phyloP scores from a whole-genome alignment of 2,113 vertebrate genomes.

The Channa argus region DNA sequence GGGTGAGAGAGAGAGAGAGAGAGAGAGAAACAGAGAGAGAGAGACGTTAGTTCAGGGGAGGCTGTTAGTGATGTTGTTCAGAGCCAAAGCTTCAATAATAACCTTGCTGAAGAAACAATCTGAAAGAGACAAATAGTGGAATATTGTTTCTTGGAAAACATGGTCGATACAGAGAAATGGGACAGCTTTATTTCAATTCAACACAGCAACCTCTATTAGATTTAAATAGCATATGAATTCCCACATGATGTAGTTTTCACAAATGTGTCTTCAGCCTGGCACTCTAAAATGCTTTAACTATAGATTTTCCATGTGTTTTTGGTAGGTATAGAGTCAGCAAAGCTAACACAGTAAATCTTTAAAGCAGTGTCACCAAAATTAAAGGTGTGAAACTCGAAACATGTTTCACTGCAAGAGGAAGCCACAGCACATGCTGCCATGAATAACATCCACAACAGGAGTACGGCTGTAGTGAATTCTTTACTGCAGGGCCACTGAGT shows the following conservation, averaged over 20 bases:
- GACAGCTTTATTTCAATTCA: constrained; percentile 44
- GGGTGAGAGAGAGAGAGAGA: background rate
- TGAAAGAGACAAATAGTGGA: constrained; percentile 41
- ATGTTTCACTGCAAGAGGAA: background rate
- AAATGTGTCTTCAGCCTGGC: constrained; percentile 20
- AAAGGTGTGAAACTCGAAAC: constrained; percentile 1
- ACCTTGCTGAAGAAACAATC: constrained; percentile 58
- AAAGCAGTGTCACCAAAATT: background rate
- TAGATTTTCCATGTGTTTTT: constrained; percentile 24
- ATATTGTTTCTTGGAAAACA: constrained; percentile 55
- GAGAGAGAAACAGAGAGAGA: background rate
- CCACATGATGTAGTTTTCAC: constrained; percentile 1
- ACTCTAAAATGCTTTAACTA: background rate
- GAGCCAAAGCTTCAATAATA: constrained; percentile 60
- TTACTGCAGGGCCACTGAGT: constrained; percentile 24
- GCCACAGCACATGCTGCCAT: background rate
- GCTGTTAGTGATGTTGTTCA: constrained; percentile 44
- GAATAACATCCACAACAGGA: constrained; percentile 13
- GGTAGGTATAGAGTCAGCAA: background rate
- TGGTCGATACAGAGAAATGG: constrained; percentile 15
- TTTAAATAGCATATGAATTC: constrained; percentile 36
- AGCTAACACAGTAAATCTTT: background rate
- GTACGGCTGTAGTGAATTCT: background rate
- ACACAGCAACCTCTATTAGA: constrained; percentile 15
- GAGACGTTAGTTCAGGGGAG: constrained; percentile 2